Evolutionary conservation across 2,113 vertebrate species (phyloP).

Genomic region (Callocephalon fimbriatum): DNA sequence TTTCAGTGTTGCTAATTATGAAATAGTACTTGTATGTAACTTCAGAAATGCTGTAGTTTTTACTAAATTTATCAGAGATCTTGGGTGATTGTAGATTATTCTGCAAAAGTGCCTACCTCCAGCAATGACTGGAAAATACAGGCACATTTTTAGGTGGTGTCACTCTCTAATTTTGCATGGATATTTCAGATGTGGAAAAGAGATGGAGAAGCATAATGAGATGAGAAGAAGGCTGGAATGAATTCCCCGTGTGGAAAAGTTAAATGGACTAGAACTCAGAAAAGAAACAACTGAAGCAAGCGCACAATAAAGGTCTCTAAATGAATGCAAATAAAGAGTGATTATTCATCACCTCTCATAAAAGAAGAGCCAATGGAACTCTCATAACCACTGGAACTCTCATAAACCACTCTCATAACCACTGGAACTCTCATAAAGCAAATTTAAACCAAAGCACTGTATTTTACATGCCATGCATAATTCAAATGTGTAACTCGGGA

Average conservation of each 20-base stretch:
- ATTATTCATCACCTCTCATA: slow-evolving; percentile 40
- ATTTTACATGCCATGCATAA: slow-evolving; percentile 27
- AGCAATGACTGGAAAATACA: not conserved
- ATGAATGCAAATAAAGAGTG: slow-evolving; percentile 37
- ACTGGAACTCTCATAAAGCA: not conserved
- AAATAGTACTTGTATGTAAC: not conserved
- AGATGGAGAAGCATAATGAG: not conserved
- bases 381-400: not conserved
- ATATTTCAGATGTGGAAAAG: not conserved
- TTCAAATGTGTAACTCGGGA: not conserved
- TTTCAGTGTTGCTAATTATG: not conserved
- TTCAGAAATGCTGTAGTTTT: not conserved
- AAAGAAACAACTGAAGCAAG: slow-evolving; percentile 26
- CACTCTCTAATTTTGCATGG: not conserved
- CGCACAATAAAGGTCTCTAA: not conserved
- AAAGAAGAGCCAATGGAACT: slow-evolving; percentile 1
- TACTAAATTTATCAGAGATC: not conserved
- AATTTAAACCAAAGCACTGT: not conserved
- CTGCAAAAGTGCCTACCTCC: not conserved
- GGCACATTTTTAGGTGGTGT: not conserved
- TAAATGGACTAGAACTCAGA: slow-evolving; percentile 2
- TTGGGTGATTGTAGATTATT: not conserved
- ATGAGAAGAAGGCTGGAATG: not conserved
- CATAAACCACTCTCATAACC: not conserved
- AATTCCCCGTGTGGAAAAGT: not conserved